These are phyloP conservation scores for Karalla daura DNA, from an alignment of 2,797 vertebrate genomes.

Conservation along the genomic window DNA sequence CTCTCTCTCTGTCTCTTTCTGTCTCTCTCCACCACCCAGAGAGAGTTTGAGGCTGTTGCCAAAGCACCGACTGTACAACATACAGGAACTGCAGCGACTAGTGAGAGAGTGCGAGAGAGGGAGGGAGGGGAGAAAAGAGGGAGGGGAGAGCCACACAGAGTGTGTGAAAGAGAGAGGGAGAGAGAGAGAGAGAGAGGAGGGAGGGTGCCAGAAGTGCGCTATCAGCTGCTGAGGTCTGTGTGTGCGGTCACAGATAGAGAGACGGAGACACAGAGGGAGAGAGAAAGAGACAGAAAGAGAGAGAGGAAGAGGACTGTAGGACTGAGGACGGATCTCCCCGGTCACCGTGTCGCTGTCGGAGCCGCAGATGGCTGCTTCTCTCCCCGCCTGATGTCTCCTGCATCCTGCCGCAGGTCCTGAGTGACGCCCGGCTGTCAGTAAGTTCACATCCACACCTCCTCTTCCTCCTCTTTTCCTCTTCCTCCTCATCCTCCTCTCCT, in stretches of 20 bases:
- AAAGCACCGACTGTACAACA: slow-evolving; percentile 40
- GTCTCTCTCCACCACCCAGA: neutral
- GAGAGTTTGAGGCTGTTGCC: slow-evolving; percentile 31
- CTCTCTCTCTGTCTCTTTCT: no score
- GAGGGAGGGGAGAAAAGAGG: neutral
- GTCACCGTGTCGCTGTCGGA: slow-evolving; percentile 43
- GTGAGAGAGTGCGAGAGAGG: neutral
- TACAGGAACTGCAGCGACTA: slow-evolving; percentile 64
- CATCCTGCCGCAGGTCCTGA: slow-evolving; percentile 55
- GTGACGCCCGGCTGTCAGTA: slow-evolving; percentile 52
- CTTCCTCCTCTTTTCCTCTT: slow-evolving; percentile 17
- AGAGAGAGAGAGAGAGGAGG: slow-evolving; percentile 21
- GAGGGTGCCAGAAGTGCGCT: slow-evolving; percentile 62
- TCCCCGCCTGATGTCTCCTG: slow-evolving; percentile 51
- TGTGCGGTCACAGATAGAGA: slow-evolving; percentile 66
- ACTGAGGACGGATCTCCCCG: slow-evolving; percentile 51
- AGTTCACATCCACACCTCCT: slow-evolving; percentile 38
- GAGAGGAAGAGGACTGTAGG: slow-evolving; percentile 24
- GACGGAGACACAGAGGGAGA: slow-evolving; percentile 5
- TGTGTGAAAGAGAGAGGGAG: neutral
- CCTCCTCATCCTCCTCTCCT: neutral
- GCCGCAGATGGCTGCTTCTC: slow-evolving; percentile 63
- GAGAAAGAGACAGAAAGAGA: slow-evolving; percentile 25
- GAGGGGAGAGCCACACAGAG: slow-evolving; percentile 10
- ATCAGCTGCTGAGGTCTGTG: slow-evolving; percentile 74